Conservation (phyloP, 2,113 vertebrate species). For the Physeter macrocephalus region DNA sequence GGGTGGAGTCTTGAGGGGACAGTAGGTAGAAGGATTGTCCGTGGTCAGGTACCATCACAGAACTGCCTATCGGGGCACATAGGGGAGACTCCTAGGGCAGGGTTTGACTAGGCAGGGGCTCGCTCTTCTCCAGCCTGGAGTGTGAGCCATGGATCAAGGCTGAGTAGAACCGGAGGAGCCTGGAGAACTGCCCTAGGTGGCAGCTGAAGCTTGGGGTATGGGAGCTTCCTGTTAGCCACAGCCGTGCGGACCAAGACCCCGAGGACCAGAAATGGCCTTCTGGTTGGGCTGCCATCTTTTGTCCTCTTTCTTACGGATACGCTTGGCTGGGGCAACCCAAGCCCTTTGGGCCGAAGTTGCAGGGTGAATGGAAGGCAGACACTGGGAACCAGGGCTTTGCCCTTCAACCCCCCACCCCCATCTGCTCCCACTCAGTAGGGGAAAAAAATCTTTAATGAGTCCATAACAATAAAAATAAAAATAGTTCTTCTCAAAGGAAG, state of each 20-base stretch:
- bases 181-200: background rate
- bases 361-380: background rate
- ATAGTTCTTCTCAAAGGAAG: slow-evolving; percentile 21
- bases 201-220: background rate
- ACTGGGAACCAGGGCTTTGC: background rate
- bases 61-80: background rate
- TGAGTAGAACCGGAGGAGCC: background rate
- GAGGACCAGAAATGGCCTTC: background rate
- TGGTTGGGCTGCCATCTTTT: background rate
- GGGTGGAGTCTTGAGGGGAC: background rate
- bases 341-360: background rate
- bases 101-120: background rate
- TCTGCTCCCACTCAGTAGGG: background rate
- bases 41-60: background rate
- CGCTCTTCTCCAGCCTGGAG: background rate
- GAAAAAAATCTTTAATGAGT: background rate
- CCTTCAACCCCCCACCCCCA: background rate
- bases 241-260: background rate
- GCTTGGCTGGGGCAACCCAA: background rate
- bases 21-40: background rate
- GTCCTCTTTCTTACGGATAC: background rate
- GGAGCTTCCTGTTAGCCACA: background rate
- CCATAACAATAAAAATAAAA: slow-evolving; percentile 45
- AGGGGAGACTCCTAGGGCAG: background rate
- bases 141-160: background rate